Evolutionary conservation across 1,140 invertebrate species (phyloP).

Genomic region (Cotesia glomerata): DNA sequence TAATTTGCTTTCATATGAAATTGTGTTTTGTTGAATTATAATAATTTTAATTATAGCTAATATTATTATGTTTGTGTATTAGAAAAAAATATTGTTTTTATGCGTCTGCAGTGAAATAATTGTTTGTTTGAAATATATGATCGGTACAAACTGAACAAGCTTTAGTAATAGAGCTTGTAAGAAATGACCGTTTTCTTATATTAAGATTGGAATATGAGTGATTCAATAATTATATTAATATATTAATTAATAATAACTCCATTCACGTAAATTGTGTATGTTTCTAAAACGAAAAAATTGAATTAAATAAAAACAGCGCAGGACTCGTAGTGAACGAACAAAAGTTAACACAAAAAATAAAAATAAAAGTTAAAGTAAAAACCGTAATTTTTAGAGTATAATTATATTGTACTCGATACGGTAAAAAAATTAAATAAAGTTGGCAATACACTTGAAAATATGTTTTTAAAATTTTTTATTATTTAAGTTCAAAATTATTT

Average conservation of each 20-base stretch:
- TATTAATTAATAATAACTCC: slow-evolving; percentile 3
- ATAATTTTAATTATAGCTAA: slow-evolving; percentile 6
- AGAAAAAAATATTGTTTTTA: background rate
- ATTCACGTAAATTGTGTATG: slow-evolving; percentile 13
- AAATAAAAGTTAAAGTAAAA: slow-evolving; percentile 20
- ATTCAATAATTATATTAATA: slow-evolving; percentile 4
- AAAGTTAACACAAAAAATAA: background rate
- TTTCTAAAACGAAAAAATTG: slow-evolving; percentile 15
- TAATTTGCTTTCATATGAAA: background rate
- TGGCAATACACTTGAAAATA: slow-evolving; percentile 28
- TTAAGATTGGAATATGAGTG: background rate
- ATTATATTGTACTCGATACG: slow-evolving; percentile 29
- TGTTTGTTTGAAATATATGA: slow-evolving; percentile 23
- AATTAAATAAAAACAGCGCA: background rate
- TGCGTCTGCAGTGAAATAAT: slow-evolving; percentile 12
- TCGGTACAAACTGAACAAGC: slow-evolving; percentile 21
- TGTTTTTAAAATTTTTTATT: background rate
- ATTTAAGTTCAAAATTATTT: no score
- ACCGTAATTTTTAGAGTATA: slow-evolving; percentile 22
- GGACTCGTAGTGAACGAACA: slow-evolving; percentile 13
- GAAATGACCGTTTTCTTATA: background rate
- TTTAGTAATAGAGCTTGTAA: background rate
- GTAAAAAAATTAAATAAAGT: slow-evolving; percentile 31
- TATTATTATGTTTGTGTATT: background rate
- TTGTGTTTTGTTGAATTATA: slow-evolving; percentile 3